These are phyloP conservation scores for Circus cinereus DNA, from an alignment of 2,797 vertebrate genomes.

Conservation along the genomic window DNA sequence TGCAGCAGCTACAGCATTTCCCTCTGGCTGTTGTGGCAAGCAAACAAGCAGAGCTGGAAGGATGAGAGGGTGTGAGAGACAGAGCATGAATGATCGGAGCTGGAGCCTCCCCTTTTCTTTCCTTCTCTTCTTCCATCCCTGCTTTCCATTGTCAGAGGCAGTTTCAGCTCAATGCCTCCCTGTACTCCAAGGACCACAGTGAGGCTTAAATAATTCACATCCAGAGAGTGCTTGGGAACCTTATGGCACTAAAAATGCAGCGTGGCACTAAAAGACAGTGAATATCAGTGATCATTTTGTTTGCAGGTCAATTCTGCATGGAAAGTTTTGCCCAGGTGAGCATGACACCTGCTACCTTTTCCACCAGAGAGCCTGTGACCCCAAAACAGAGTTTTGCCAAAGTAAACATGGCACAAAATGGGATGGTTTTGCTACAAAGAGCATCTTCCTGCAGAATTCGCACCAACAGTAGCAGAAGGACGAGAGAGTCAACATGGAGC, in stretches of 20 bases:
- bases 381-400: background rate
- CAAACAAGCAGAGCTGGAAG: constrained; percentile 48
- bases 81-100: background rate
- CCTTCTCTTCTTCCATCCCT: background rate
- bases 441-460: background rate
- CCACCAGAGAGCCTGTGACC: background rate
- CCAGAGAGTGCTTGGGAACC: background rate
- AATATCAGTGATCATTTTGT: accelerated
- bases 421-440: background rate
- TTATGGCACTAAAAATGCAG: background rate
- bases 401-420: background rate
- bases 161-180: background rate
- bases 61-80: constrained; percentile 20
- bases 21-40: constrained; percentile 33
- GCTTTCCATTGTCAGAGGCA: constrained; percentile 13
- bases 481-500: background rate
- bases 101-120: constrained; percentile 37
- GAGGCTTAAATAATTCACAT: constrained; percentile 29
- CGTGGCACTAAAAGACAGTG: background rate
- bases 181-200: background rate
- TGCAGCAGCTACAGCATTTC: background rate
- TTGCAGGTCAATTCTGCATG: accelerated
- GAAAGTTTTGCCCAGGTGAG: background rate
- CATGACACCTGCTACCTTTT: background rate
- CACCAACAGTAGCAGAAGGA: background rate